Evolutionary conservation across 2,113 vertebrate species (phyloP).

Genomic region (Urocynchramus pylzowi): DNA sequence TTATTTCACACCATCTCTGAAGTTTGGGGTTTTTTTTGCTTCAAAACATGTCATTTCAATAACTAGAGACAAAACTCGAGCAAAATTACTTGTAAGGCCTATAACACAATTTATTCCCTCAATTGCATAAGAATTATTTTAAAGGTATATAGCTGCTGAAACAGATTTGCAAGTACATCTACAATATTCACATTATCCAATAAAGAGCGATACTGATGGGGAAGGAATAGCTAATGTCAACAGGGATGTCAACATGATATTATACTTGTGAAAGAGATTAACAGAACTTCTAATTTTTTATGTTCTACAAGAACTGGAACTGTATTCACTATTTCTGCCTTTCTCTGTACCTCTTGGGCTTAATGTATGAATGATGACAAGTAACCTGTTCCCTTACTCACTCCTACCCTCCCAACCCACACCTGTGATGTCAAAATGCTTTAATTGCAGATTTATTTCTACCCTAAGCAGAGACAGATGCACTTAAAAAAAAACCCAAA

Average conservation of each 20-base stretch:
- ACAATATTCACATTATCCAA: neutral
- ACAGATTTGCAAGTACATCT: neutral
- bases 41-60: neutral
- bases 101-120: neutral
- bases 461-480: neutral
- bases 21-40: neutral
- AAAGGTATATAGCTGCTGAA: neutral
- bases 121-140: neutral
- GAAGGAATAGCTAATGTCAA: neutral
- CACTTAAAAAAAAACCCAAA: neutral
- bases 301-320: neutral
- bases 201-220: neutral
- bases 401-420: neutral
- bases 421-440: neutral
- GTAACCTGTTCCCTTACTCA: neutral
- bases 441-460: neutral
- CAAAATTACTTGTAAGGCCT: neutral
- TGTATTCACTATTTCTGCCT: neutral
- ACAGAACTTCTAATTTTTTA: neutral
- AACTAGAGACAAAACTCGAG: neutral
- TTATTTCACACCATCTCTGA: neutral
- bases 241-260: neutral
- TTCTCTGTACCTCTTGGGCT: neutral
- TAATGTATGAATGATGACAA: fast-evolving
- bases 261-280: neutral